Conservation (phyloP, 2,797 vertebrate genomes). For the Leptodactylus fallax region DNA sequence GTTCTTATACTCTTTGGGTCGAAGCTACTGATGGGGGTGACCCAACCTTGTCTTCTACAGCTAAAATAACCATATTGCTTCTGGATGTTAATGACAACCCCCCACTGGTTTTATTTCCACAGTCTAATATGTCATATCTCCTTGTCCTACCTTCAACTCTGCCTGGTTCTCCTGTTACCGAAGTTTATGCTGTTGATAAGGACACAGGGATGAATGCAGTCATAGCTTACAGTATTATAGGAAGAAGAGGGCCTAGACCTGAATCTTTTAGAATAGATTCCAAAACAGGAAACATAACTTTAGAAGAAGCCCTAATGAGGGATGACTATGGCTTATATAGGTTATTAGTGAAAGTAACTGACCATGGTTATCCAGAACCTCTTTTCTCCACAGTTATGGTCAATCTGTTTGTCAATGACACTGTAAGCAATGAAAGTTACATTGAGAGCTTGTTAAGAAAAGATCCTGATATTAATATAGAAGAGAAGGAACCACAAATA, state of each 20-base stretch:
- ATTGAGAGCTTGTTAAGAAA: conserved; percentile 91
- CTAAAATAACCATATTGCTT: conserved; percentile 93
- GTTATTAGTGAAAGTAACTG: conserved; percentile 94
- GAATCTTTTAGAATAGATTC: conserved; percentile 94
- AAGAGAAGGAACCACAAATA: conserved; percentile 86
- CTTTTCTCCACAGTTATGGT: conserved; percentile 94
- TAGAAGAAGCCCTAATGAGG: conserved; percentile 87
- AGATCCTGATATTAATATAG: conserved; percentile 87
- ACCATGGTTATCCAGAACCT: conserved; percentile 94
- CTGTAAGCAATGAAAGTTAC: conserved; percentile 95
- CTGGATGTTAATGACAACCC: conserved; percentile 98
- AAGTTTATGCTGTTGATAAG: conserved; percentile 96
- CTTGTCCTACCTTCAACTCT: conserved; percentile 91
- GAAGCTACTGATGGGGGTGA: conserved; percentile 93
- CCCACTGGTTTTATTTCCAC: conserved; percentile 93
- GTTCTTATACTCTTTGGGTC: conserved; percentile 92
- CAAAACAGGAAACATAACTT: conserved; percentile 96
- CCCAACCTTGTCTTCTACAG: conserved; percentile 88
- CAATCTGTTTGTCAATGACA: conserved; percentile 98
- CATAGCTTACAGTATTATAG: conserved; percentile 96
- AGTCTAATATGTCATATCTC: conserved; percentile 96
- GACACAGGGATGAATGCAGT: conserved; percentile 99
- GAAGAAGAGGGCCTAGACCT: conserved; percentile 89
- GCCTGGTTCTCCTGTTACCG: conserved; percentile 94
- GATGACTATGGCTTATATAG: conserved; percentile 93